Percentiles rank a stretch among this genome's conserved stretches.
Evolutionary conservation across 2,113 vertebrate genomes (phyloP).

Genomic region (Campylomormyrus numenius): DNA sequence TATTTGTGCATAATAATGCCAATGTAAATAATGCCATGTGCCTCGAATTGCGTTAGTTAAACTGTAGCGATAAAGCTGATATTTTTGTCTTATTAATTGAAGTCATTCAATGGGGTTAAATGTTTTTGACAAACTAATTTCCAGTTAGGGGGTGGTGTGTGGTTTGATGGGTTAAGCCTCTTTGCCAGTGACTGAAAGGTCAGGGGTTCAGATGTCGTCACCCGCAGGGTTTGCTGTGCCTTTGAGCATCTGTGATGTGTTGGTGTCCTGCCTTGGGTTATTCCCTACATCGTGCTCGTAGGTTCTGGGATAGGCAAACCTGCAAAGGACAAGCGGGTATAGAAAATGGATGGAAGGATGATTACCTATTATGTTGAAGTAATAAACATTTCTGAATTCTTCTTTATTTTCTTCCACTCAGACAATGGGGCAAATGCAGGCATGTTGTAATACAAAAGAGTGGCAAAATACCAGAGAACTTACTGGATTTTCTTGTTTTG

Average conservation of each 20-base stretch:
- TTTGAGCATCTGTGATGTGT: background rate
- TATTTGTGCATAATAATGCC: background rate
- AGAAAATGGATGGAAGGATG: background rate
- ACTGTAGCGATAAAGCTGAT: background rate
- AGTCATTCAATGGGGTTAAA: background rate
- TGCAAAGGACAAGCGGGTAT: background rate
- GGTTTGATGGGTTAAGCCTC: background rate
- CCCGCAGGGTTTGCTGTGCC: background rate
- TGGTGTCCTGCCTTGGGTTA: background rate
- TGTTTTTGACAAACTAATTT: background rate
- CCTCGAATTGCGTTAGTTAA: background rate
- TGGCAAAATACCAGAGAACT: background rate
- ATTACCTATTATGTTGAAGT: background rate
- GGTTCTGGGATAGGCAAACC: background rate
- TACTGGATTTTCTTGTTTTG: background rate
- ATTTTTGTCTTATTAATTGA: background rate
- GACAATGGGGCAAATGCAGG: background rate
- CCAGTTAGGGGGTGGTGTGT: background rate
- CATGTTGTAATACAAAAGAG: background rate
- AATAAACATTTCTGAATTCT: background rate
- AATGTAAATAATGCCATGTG: background rate
- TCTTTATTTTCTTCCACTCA: background rate
- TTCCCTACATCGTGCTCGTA: background rate
- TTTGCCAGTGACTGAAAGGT: background rate
- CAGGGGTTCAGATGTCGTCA: background rate